Evolutionary conservation across 2,797 vertebrate genomes (phyloP).

Genomic region (Thamnophis elegans): DNA sequence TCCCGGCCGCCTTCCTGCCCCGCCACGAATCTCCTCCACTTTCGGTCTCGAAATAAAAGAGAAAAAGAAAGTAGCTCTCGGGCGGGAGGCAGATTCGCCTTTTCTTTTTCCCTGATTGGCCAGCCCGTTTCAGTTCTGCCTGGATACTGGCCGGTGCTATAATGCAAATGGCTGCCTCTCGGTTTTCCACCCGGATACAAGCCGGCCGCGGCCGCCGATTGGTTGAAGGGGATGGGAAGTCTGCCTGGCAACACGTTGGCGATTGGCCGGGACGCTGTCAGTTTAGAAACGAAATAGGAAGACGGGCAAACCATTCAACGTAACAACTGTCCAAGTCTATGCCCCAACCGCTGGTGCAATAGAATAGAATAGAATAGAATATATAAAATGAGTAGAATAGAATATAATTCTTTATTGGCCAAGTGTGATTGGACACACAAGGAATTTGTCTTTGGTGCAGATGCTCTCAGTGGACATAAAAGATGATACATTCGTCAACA

Average conservation of each 20-base stretch:
- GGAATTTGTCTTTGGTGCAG: too few relatives aligned
- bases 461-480: too few relatives aligned
- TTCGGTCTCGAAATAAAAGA: neutral
- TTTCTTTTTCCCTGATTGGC: constrained; percentile 38
- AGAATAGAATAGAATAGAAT: too few relatives aligned
- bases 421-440: too few relatives aligned
- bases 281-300: neutral
- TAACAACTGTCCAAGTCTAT: too few relatives aligned
- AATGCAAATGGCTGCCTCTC: constrained; percentile 31
- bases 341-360: too few relatives aligned
- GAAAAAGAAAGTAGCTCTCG: constrained; percentile 21
- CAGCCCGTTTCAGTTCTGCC: neutral
- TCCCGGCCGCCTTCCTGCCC: neutral
- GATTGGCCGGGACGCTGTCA: constrained; percentile 25
- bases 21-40: neutral
- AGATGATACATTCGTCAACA: too few relatives aligned
- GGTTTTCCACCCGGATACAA: constrained; percentile 49
- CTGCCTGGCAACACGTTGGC: constrained; percentile 50
- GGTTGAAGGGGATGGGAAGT: neutral
- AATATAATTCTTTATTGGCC: too few relatives aligned
- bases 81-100: neutral
- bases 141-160: constrained; percentile 26
- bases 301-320: neutral
- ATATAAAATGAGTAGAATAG: too few relatives aligned
- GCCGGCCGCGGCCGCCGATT: neutral